Evolutionary conservation across 2,797 vertebrate genomes (phyloP).

Genomic region (Fundulus diaphanus): DNA sequence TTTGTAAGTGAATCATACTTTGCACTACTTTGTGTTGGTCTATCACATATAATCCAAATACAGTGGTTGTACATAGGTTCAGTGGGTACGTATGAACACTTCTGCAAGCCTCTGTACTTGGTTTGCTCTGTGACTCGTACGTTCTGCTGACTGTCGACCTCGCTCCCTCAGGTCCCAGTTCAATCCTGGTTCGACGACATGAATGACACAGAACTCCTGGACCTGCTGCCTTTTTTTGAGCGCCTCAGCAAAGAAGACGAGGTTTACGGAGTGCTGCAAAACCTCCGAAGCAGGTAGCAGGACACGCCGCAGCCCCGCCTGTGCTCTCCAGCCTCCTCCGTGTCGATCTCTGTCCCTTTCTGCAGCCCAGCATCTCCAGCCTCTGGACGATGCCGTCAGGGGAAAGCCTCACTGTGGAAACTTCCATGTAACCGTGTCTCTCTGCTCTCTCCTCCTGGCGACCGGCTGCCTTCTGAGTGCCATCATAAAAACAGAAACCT

Average conservation of each 20-base stretch:
- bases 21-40: no score
- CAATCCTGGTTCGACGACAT: constrained; percentile 99
- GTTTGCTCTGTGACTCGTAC: background rate
- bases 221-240: constrained; percentile 97
- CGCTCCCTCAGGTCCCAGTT: constrained; percentile 89
- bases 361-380: constrained; percentile 53
- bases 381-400: constrained; percentile 67
- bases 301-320: constrained; percentile 33
- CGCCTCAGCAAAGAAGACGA: constrained; percentile 94
- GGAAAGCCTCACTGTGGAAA: constrained; percentile 76
- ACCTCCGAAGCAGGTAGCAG: constrained; percentile 93
- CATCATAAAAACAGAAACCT: constrained; percentile 57
- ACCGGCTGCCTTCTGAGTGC: constrained; percentile 69
- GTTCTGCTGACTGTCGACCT: background rate
- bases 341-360: constrained; percentile 42
- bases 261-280: constrained; percentile 93
- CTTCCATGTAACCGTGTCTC: constrained; percentile 30
- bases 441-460: constrained; percentile 58
- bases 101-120: no score
- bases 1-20: no score
- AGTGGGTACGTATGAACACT: no score
- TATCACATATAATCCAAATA: no score
- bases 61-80: no score
- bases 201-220: constrained; percentile 96
- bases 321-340: constrained; percentile 36